Percentiles rank a stretch among this genome's conserved stretches.
phyloP scores from a whole-genome alignment of 1,140 invertebrate genomes.

The Heliconius hermathena region DNA sequence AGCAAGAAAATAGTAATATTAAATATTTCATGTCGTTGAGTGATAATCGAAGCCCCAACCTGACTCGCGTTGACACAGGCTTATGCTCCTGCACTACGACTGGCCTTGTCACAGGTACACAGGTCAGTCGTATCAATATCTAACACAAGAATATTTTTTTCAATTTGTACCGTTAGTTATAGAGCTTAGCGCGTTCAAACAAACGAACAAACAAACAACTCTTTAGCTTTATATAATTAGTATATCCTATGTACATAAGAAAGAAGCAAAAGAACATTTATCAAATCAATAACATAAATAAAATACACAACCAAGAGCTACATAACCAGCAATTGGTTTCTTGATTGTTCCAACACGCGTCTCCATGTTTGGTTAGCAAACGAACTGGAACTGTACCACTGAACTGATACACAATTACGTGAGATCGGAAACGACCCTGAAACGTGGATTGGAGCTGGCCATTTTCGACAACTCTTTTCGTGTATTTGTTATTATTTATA shows the following conservation, averaged over 20 bases:
- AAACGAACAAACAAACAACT: too few relatives aligned
- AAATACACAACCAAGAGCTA: not conserved
- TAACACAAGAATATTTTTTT: too few relatives aligned
- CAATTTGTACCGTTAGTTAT: too few relatives aligned
- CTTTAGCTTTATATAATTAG: too few relatives aligned
- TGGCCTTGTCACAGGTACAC: too few relatives aligned
- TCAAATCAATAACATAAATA: not conserved
- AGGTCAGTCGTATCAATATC: too few relatives aligned
- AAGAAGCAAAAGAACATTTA: not conserved
- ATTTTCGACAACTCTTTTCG: not conserved
- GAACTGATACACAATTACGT: slow-evolving; percentile 40
- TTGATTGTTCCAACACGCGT: slow-evolving; percentile 37
- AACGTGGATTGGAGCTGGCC: not conserved
- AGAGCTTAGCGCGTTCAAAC: too few relatives aligned
- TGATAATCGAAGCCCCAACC: not conserved
- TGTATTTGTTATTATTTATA: not conserved
- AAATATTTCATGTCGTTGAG: not conserved
- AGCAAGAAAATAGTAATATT: not conserved
- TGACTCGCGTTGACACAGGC: not conserved
- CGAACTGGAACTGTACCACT: slow-evolving; percentile 37
- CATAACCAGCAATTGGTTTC: slow-evolving; percentile 29
- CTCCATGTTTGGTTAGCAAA: slow-evolving; percentile 39
- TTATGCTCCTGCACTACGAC: too few relatives aligned
- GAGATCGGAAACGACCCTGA: slow-evolving; percentile 19
- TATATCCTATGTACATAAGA: too few relatives aligned